A percentile compares a stretch with the other conserved stretches of the same genome.
phyloP scores from a whole-genome alignment of 92 coral and sea anemone genomes.

The Zoanthus sociatus region DNA sequence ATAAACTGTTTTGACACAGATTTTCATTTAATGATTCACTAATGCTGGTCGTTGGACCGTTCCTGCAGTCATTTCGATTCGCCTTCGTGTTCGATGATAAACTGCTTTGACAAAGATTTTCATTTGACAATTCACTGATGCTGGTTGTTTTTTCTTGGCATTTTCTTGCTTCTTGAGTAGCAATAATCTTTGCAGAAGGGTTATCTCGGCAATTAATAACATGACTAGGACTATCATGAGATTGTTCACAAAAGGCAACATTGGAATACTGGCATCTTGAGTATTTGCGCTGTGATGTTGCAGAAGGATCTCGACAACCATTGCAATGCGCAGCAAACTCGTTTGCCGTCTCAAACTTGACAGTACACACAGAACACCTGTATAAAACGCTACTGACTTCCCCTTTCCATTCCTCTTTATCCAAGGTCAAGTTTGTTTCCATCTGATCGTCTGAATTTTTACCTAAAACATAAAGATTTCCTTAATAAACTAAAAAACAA shows the following conservation, averaged over 20 bases:
- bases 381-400: not conserved
- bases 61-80: not conserved
- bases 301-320: slow-evolving; percentile 1
- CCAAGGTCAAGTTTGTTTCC: not conserved
- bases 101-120: not conserved
- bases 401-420: not conserved
- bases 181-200: not conserved
- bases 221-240: slow-evolving; percentile 6
- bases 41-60: not conserved
- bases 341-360: slow-evolving; percentile 35
- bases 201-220: not conserved
- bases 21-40: not conserved
- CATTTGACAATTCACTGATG: not conserved
- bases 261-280: not conserved
- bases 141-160: not conserved
- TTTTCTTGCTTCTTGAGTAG: not conserved
- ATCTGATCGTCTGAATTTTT: not conserved
- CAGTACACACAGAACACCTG: slow-evolving; percentile 36
- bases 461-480: not conserved
- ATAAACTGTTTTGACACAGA: not conserved
- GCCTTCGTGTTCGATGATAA: not conserved
- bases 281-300: not conserved
- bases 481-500: not conserved
- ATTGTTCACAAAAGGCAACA: slow-evolving; percentile 8
- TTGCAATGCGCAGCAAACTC: slow-evolving; percentile 26